Evolutionary conservation across 53 echinoderm and acorn worm genomes (phyloP).

Genomic region (Astropecten irregularis): DNA sequence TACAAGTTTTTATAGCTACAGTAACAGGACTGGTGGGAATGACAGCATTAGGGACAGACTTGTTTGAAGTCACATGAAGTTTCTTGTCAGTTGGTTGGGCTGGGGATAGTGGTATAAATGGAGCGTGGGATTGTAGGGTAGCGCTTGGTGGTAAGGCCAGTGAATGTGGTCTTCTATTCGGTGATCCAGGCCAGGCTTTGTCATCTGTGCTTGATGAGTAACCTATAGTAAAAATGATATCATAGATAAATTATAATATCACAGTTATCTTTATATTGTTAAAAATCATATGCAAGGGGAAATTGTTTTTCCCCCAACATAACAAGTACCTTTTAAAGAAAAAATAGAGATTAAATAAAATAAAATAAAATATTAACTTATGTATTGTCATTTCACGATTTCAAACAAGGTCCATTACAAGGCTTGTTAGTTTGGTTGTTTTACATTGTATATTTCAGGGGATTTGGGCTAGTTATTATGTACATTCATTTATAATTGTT

Average conservation of each 20-base stretch:
- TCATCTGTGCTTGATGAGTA: conserved; percentile 50
- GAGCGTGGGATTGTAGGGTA: conserved; percentile 6
- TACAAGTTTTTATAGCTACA: conserved; percentile 65
- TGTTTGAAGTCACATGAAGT: conserved; percentile 33
- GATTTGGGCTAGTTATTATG: no score
- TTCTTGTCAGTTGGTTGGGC: conserved; percentile 28
- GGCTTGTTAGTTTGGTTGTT: no score
- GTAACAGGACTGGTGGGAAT: conserved; percentile 73
- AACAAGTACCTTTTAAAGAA: no score
- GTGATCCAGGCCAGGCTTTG: conserved; percentile 53
- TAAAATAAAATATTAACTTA: no score
- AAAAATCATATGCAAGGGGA: background rate
- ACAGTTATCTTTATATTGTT: background rate
- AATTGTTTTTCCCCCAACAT: no score
- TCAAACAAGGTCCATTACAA: no score
- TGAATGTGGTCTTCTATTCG: conserved; percentile 57
- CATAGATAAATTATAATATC: conserved; percentile 2
- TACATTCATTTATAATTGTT: no score
- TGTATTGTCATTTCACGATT: no score
- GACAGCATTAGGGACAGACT: conserved; percentile 73
- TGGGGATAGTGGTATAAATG: conserved; percentile 14
- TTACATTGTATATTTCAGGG: no score
- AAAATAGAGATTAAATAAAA: no score
- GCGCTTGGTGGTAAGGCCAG: conserved; percentile 37
- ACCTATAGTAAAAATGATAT: conserved; percentile 11